Base-by-base conservation (phyloP, 53 echinoderm and acorn worm species). In the Mesocentrotus franciscanus region DNA sequence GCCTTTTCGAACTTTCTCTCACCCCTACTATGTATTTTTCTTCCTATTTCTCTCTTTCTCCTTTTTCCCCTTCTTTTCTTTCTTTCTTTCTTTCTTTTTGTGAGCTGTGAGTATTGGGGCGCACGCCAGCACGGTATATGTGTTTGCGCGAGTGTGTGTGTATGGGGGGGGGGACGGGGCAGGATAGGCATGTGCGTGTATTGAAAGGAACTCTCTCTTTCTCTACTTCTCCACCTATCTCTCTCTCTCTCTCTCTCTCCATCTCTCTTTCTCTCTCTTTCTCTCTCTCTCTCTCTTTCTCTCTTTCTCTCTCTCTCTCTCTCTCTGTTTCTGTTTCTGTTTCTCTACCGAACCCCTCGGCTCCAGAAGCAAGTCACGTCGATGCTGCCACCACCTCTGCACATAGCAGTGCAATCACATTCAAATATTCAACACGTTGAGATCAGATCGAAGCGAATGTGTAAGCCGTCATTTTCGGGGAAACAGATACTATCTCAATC, bases 371-470 rank as follows among this genome's bases (percentile, higher is more conserved):
- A 76, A 76, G 76, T 2, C 33, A 30, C 15, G 30, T 76, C 76
- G 15, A 14, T 33, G 33, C 33, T 76, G 76, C n/a, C 76, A 76
- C 76, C 76, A 33, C 33, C 30, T 33, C 76, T 13, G 27, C 33
- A 15, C 30, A 76, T 76, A 30, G 33, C 76, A 29, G 14, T 76
- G 30, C 76, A 76, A 30, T 76, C 33, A 30, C 27, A 76, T 33
- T 76, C 76, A 33, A 76, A 76, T 76, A 76, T 76, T 76, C 32
- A 76, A 76, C 76, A 76, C 76, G 76, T 76, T 33, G 33, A 76
- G 76, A 76, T 76, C 76, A 76, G 76, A 76, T 76, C 76, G 76
- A 76, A 30, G 76, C 76, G 33, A 32, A 10, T 29, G 33, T 76
- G 76, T 76, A 76, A 76, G 32, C 76, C 76, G 30, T 76, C 76